These are phyloP conservation scores for Zaprionus gabonicus DNA, from an alignment of 1,140 invertebrate species.

Conservation along the genomic window DNA sequence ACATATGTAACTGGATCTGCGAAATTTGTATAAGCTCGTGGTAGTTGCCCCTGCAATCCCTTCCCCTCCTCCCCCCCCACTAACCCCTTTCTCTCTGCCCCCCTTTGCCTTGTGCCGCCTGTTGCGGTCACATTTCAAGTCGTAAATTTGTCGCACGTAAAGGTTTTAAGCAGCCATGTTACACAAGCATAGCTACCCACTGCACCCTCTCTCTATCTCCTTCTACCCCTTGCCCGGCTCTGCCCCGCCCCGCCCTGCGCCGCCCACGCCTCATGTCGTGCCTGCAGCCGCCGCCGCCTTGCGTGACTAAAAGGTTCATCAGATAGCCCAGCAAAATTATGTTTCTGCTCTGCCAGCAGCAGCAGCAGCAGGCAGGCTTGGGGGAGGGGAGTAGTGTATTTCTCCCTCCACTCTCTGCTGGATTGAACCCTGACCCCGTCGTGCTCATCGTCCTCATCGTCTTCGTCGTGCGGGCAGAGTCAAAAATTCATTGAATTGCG, in stretches of 20 bases:
- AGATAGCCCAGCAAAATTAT: constrained; percentile 74
- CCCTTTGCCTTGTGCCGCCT: constrained; percentile 23
- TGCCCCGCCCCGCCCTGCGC: not conserved
- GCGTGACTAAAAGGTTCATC: constrained; percentile 78
- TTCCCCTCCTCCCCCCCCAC: too few species aligned
- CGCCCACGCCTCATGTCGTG: not conserved
- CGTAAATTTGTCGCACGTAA: constrained; percentile 83
- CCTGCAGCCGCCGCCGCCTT: constrained; percentile 13
- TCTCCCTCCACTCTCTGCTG: not conserved
- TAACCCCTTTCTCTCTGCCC: not conserved
- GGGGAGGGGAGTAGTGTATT: not conserved
- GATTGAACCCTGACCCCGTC: not conserved
- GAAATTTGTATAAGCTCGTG: constrained; percentile 31
- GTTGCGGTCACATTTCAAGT: constrained; percentile 77
- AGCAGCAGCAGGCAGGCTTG: not conserved
- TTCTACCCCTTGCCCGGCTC: not conserved
- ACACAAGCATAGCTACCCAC: constrained; percentile 11
- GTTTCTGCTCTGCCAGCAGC: constrained; percentile 33
- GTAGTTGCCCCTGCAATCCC: too few species aligned
- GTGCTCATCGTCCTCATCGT: not conserved
- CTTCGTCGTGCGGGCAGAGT: constrained; percentile 50
- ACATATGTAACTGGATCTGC: constrained; percentile 24
- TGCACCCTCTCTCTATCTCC: not conserved
- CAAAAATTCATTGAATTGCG: constrained; percentile 83
- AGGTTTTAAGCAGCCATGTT: constrained; percentile 78